Evolutionary conservation across 2,797 vertebrate species (phyloP).

Genomic region (Paratrypauchen microcephalus): DNA sequence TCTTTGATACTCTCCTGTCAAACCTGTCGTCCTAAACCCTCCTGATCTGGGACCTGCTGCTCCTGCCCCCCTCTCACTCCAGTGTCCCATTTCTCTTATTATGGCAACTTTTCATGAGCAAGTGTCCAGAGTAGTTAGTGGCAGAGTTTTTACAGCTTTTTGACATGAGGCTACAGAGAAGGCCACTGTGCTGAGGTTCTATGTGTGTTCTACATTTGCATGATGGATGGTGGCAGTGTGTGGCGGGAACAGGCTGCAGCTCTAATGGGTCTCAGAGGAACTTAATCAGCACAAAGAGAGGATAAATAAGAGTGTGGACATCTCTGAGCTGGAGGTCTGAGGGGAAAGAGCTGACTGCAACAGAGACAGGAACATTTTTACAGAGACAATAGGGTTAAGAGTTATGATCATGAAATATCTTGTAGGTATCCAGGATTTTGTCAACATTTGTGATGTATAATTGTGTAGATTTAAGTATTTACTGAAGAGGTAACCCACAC

Average conservation of each 20-base stretch:
- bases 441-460: too few relatives aligned
- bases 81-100: slow-evolving; percentile 69
- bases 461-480: too few relatives aligned
- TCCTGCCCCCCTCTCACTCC: slow-evolving; percentile 32
- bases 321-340: slow-evolving; percentile 40
- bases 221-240: slow-evolving; percentile 75
- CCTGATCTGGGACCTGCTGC: slow-evolving; percentile 59
- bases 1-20: slow-evolving; percentile 61
- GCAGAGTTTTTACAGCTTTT: slow-evolving; percentile 55
- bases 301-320: slow-evolving; percentile 70
- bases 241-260: slow-evolving; percentile 66
- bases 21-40: slow-evolving; percentile 51
- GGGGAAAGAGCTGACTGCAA: slow-evolving; percentile 42
- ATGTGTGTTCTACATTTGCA: slow-evolving; percentile 68
- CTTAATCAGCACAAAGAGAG: slow-evolving; percentile 59
- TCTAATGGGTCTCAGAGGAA: slow-evolving; percentile 79
- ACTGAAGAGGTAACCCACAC: too few relatives aligned
- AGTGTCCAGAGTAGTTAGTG: slow-evolving; percentile 72
- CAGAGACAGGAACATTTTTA: slow-evolving; percentile 30
- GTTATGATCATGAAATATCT: slow-evolving; percentile 1
- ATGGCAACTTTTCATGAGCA: slow-evolving; percentile 43
- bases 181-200: slow-evolving; percentile 48
- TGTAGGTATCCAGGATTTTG: background rate
- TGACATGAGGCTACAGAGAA: slow-evolving; percentile 63
- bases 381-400: slow-evolving; percentile 47